These are phyloP conservation scores for Limonius californicus DNA, from an alignment of 1,140 invertebrate species.

Conservation along the genomic window DNA sequence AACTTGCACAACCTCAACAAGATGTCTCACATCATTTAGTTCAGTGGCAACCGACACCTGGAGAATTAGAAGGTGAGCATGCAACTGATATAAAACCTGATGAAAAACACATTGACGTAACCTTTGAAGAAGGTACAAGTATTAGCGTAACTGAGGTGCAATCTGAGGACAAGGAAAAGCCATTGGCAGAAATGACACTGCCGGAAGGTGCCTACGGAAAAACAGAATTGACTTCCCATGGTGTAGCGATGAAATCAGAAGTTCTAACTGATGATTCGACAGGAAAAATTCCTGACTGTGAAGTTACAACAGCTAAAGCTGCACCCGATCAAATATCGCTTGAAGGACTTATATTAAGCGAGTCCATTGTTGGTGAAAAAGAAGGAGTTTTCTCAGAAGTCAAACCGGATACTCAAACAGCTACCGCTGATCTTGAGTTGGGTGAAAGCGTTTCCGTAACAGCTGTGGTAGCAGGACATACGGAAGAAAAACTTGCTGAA, in stretches of 20 bases:
- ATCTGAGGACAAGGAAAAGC: conserved; percentile 52
- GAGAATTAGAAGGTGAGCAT: conserved; percentile 54
- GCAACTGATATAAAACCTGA: conserved; percentile 48
- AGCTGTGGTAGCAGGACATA: conserved; percentile 50
- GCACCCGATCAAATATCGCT: conserved; percentile 47
- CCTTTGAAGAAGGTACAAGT: conserved; percentile 51
- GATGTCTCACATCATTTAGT: conserved; percentile 41
- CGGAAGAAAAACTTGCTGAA: conserved; percentile 47
- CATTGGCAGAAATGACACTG: conserved; percentile 41
- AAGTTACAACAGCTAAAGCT: conserved; percentile 40
- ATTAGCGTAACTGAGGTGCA: conserved; percentile 50
- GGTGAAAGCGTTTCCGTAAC: conserved; percentile 51
- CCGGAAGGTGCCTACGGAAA: conserved; percentile 49
- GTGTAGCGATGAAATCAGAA: conserved; percentile 53
- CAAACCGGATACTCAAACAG: conserved; percentile 45
- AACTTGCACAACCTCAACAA: conserved; percentile 42
- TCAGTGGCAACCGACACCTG: conserved; percentile 48
- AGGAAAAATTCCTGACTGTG: conserved; percentile 29
- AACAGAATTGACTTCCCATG: conserved; percentile 50
- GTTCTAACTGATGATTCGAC: conserved; percentile 38
- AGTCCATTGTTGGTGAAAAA: conserved; percentile 46
- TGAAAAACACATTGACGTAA: conserved; percentile 46
- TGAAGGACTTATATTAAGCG: conserved; percentile 46
- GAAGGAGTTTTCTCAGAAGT: conserved; percentile 51
- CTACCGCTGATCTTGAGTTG: conserved; percentile 48